Evolutionary conservation across 2,113 vertebrate genomes (phyloP), one percentile per base, ranked within the genome.

Genomic region (Thunnus thynnus): DNA sequence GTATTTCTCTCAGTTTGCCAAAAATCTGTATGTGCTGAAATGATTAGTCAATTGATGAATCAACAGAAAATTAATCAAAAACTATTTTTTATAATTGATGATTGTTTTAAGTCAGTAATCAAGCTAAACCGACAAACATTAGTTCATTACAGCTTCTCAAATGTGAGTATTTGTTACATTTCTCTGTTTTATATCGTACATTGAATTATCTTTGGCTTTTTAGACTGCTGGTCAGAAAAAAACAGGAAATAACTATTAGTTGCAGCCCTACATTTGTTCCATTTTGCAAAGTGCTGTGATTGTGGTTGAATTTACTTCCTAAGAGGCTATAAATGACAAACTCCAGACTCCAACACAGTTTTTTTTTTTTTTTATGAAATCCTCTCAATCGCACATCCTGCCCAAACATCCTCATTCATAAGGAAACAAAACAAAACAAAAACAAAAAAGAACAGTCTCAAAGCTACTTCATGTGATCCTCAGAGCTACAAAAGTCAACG

Each of bases 101-200:
- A 9, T 67, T 32, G 64, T 64, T 72, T 72, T 8, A 60, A 44
- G 22, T 22, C 7, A 67, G 64, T 76, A 62, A 72, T 55, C 46
- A 68, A 64, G 0, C 13, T 57, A 3, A 66, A 56, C 20, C 18
- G 41, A 2, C 17, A 18, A 47, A 17, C 14, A 13, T 44, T 13
- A 3, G 2, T 44, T 44, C 27, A n/a, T 25, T 1, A 5, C 27
- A 18, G 30, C n/a, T 20, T 63, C 5, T 55, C 8, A 51, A 22
- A 17, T 52, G 41, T 8, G 9, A 25, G 5, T 13, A 58, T 76
- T 30, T 66, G 22, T 46, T 36, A 7, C 30, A 36, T 25, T 41
- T 50, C 55, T 41, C 36, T 8, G 36, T 41, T 41, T 41, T 17
- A 12, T 55, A 7, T 36, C 5, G 1, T 32, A 13, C 22, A 1